A percentile compares a stretch with the other conserved stretches of the same genome.
Conservation (phyloP, 2,797 vertebrate genomes). For the Craterocephalus amniculus region DNA sequence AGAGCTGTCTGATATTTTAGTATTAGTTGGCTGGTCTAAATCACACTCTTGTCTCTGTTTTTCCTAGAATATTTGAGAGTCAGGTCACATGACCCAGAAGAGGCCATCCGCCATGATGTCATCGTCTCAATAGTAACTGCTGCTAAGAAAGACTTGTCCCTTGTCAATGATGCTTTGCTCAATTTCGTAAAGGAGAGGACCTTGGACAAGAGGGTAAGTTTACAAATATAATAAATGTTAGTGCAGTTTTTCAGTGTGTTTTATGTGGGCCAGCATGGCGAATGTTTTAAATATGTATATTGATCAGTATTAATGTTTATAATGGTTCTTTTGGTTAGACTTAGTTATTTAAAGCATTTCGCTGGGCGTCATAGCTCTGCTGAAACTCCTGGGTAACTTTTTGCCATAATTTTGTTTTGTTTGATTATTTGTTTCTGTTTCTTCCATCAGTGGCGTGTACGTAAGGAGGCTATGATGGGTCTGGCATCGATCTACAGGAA, state of each 20-base stretch:
- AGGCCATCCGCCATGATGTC: constrained; percentile 97
- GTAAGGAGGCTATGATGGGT: constrained; percentile 99
- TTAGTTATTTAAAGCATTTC: no score
- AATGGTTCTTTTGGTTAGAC: neutral
- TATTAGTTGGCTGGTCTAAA: neutral
- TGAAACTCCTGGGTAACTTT: neutral
- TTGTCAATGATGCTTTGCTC: constrained; percentile 95
- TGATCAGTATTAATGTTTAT: neutral
- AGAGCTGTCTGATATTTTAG: neutral
- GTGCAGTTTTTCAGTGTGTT: neutral
- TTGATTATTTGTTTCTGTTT: neutral
- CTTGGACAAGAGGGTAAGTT: constrained; percentile 94
- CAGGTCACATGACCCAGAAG: constrained; percentile 96
- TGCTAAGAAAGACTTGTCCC: constrained; percentile 95
- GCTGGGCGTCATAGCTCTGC: no score
- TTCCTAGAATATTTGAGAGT: constrained; percentile 93
- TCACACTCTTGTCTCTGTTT: constrained; percentile 21
- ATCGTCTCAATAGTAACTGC: constrained; percentile 99
- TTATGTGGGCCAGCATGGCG: neutral
- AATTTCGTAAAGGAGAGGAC: constrained; percentile 97
- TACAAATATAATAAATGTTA: neutral
- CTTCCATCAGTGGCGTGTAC: constrained; percentile 90
- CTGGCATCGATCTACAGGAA: constrained; percentile 98
- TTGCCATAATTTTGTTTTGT: neutral
- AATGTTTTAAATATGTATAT: neutral